Evolutionary conservation across 2,113 vertebrate species (phyloP).

Genomic region (Ivindomyrus marchei): DNA sequence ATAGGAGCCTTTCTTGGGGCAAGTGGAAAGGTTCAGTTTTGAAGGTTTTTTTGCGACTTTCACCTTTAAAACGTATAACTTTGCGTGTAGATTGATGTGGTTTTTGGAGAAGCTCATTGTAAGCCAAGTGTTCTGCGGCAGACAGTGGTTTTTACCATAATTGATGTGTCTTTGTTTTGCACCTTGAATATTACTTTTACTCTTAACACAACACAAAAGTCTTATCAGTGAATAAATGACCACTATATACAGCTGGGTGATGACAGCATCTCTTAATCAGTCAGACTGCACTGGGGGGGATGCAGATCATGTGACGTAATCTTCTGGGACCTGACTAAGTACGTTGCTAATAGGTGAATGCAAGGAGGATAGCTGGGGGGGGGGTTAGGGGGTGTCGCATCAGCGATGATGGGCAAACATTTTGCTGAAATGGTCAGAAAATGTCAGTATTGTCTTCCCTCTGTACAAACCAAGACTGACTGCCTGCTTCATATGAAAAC

Average conservation of each 20-base stretch:
- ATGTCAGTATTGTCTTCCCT: not conserved
- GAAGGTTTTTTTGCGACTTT: slow-evolving; percentile 3
- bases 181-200: not conserved
- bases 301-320: not conserved
- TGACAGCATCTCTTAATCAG: not conserved
- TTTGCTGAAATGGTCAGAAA: not conserved
- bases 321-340: not conserved
- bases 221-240: slow-evolving; percentile 1
- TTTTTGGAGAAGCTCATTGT: not conserved
- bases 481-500: not conserved
- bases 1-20: not conserved
- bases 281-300: not conserved
- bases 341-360: not conserved
- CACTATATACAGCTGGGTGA: slow-evolving; percentile 7
- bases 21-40: not conserved
- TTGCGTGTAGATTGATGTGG: slow-evolving; percentile 1
- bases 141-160: not conserved
- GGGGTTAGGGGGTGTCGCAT: not conserved
- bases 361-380: not conserved
- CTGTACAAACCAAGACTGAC: not conserved
- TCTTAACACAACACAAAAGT: not conserved
- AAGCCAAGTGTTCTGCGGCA: not conserved
- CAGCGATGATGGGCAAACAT: not conserved
- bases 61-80: slow-evolving; percentile 9
- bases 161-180: slow-evolving; percentile 13